Percentiles rank a stretch among this genome's conserved stretches.
Conservation (phyloP, 2,113 vertebrate genomes). For the Nannospalax galili region DNA sequence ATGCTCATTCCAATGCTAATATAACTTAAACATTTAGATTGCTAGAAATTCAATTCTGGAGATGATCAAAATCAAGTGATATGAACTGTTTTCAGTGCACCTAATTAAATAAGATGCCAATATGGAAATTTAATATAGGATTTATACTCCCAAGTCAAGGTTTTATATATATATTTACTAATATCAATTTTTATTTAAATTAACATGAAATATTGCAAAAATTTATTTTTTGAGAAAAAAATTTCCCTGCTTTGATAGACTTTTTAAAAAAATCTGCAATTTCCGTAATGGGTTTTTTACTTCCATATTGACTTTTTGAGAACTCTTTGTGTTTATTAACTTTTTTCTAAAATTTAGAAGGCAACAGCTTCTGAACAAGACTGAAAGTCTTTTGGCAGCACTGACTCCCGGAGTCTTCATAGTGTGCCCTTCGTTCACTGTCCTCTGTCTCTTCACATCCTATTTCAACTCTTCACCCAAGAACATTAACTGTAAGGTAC, state of each 20-base stretch:
- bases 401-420: background rate
- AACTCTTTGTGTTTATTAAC: background rate
- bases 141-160: background rate
- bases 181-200: conserved; percentile 18
- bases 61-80: background rate
- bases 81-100: background rate
- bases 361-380: background rate
- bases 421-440: background rate
- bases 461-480: background rate
- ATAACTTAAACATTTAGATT: background rate
- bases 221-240: background rate
- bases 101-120: background rate
- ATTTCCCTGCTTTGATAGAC: background rate
- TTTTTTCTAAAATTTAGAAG: background rate
- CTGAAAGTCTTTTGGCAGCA: background rate
- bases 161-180: background rate
- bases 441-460: background rate
- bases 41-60: conserved; percentile 25
- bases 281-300: background rate
- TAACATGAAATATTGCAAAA: conserved; percentile 25
- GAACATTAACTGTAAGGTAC: background rate
- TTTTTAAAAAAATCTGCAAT: background rate
- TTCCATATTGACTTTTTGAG: background rate
- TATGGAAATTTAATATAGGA: background rate
- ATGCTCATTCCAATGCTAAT: background rate